These are phyloP conservation scores for Leontocebus nigricollis DNA, from an alignment of 2,797 vertebrate species.

Conservation along the genomic window DNA sequence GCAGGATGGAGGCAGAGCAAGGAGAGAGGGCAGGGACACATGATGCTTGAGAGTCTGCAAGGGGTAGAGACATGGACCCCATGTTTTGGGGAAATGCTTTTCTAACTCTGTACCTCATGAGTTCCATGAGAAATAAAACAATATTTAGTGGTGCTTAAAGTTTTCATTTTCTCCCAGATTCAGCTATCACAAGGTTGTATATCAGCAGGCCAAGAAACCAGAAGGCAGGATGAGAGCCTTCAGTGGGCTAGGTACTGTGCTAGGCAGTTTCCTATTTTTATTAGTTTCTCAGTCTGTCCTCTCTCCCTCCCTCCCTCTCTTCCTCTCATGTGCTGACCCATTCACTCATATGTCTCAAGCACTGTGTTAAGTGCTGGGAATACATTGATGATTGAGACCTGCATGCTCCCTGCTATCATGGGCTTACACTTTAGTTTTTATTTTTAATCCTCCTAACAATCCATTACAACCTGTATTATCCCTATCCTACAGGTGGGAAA, in stretches of 20 bases:
- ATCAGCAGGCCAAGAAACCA: not conserved
- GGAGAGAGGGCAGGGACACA: not conserved
- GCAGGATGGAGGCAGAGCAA: no score
- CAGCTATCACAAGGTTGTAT: not conserved
- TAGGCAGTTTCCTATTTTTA: not conserved
- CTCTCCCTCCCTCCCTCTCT: not conserved
- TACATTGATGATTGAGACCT: not conserved
- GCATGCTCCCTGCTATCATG: not conserved
- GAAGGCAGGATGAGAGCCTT: not conserved
- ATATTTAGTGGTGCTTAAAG: not conserved
- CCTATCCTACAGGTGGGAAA: not conserved
- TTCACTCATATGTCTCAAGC: not conserved
- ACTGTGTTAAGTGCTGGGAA: not conserved
- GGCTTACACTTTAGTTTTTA: not conserved
- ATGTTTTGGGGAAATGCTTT: not conserved
- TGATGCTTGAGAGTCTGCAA: not conserved
- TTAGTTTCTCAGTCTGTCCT: no score
- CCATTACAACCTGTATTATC: not conserved
- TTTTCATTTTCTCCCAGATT: not conserved
- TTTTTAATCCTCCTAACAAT: not conserved
- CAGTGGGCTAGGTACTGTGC: not conserved
- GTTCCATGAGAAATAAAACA: not conserved
- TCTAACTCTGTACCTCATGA: not conserved
- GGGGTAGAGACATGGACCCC: not conserved
- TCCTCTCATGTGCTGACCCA: fast-evolving